Evolutionary conservation across 92 coral and sea anemone species (phyloP).

Genomic region (Chrysogorgia sp.): DNA sequence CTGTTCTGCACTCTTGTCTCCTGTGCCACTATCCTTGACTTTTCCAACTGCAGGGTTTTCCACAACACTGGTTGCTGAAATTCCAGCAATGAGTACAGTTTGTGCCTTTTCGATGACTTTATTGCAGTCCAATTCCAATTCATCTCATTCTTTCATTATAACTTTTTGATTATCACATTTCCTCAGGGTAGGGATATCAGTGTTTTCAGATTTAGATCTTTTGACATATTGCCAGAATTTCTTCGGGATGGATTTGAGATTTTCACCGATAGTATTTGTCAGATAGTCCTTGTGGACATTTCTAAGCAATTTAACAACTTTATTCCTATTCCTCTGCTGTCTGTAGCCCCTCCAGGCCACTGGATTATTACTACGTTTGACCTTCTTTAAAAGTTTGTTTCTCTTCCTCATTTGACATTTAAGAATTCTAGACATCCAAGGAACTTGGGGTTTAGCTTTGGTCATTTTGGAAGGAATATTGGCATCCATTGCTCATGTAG

Average conservation of each 20-base stretch:
- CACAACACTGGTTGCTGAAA: too few species aligned
- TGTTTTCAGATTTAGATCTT: neutral
- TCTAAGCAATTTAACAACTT: slow-evolving; percentile 33
- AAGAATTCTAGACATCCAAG: slow-evolving; percentile 36
- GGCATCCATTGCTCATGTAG: slow-evolving; percentile 28
- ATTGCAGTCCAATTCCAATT: too few species aligned
- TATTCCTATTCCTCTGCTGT: slow-evolving; percentile 39
- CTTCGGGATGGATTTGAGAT: slow-evolving; percentile 40
- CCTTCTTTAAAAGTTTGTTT: slow-evolving; percentile 39
- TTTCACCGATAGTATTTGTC: slow-evolving; percentile 30
- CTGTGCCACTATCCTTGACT: too few species aligned
- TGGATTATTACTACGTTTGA: slow-evolving; percentile 14
- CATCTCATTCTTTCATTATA: slow-evolving; percentile 55
- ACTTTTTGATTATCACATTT: too few species aligned
- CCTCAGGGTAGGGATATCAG: neutral
- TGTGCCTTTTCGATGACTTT: too few species aligned
- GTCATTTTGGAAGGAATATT: slow-evolving; percentile 34
- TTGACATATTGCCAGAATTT: slow-evolving; percentile 40
- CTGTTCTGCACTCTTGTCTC: too few species aligned
- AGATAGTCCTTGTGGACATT: slow-evolving; percentile 41
- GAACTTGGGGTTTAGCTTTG: slow-evolving; percentile 40
- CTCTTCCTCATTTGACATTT: slow-evolving; percentile 45
- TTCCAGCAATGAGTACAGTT: too few species aligned
- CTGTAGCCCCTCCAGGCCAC: slow-evolving; percentile 35
- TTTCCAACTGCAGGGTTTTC: too few species aligned